Evolutionary conservation across 2,888 invertebrate genomes (phyloP), one percentile per base, ranked within the genome.

Genomic region (Drosophila greeni): DNA sequence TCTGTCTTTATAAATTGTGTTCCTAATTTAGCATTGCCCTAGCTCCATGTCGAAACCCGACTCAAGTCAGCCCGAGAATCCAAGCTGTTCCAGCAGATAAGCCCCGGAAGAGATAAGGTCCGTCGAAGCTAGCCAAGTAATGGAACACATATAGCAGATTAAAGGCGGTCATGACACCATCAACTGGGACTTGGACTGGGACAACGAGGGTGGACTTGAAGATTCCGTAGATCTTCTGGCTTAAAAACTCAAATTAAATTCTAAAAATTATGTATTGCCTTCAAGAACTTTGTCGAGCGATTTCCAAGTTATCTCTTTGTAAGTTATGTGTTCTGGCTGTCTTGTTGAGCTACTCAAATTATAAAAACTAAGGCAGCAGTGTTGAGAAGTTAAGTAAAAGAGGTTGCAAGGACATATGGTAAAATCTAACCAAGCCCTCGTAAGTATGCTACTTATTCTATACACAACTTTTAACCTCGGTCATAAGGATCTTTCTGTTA

Each of bases 81-180:
- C 3, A 39, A 47, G 62, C 60, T 61, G 20, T 2, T 8, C 45
- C 47, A 47, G 18, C 26, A 12, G 62, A 66, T 65, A 51, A 43
- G 40, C 24, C 34, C 18, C 53, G 61, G 61, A 62, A 65, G 61
- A 62, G 61, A 62, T 62, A 65, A 65, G 51, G 60, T 12, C 37
- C n/a, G 24, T 9, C 31, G n/a, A 42, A 24, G 6, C 52, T 12
- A 16, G 7, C 12, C 12, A 16, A 65, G 51, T 29, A 18, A 23
- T 20, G 42, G 18, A 26, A 16, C 53, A 29, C 26, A 24, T 7
- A 33, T 31, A 53, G 40, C n/a, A 71, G 75, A 74, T 77, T 80
- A 70, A 53, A 20, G 18, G 23, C 16, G 24, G 45, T 55, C 59
- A 60, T 65, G 80, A 66, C 66, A 70, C 62, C 69, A 23, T 26